Percentiles rank a stretch among this genome's conserved stretches.
These are phyloP conservation scores for Acestrorhynchus altus DNA, from an alignment of 2,797 vertebrate species.

Conservation along the genomic window DNA sequence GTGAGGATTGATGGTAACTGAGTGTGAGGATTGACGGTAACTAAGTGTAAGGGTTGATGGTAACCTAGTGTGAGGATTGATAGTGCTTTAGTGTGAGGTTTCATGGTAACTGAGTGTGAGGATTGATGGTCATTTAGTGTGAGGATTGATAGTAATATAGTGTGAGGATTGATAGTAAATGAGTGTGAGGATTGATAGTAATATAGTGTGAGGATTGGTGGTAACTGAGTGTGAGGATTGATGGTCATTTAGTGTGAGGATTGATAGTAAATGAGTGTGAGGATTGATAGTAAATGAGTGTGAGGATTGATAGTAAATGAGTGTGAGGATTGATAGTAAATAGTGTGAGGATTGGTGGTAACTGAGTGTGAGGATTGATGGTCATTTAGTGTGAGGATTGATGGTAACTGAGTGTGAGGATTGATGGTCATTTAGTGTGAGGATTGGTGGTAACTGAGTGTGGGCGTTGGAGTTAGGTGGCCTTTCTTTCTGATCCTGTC, in stretches of 20 bases:
- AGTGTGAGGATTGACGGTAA: not conserved
- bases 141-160: slow-evolving; percentile 20
- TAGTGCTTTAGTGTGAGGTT: not conserved
- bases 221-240: too few species aligned
- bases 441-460: not conserved
- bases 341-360: not conserved
- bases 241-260: too few species aligned
- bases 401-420: not conserved
- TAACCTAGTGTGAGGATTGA: not conserved
- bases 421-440: not conserved
- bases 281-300: slow-evolving; percentile 8
- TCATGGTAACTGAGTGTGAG: slow-evolving; percentile 13
- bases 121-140: too few species aligned
- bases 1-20: not conserved
- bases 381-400: not conserved
- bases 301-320: not conserved
- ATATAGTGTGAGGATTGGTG: too few species aligned
- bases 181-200: too few species aligned
- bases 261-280: too few species aligned
- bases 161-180: not conserved
- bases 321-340: too few species aligned
- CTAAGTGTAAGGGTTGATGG: not conserved
- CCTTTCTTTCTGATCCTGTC: slow-evolving; percentile 28
- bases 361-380: not conserved
- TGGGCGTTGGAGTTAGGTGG: not conserved